phyloP scores from a whole-genome alignment of 2,888 invertebrate species.

The Monopis laevigella region DNA sequence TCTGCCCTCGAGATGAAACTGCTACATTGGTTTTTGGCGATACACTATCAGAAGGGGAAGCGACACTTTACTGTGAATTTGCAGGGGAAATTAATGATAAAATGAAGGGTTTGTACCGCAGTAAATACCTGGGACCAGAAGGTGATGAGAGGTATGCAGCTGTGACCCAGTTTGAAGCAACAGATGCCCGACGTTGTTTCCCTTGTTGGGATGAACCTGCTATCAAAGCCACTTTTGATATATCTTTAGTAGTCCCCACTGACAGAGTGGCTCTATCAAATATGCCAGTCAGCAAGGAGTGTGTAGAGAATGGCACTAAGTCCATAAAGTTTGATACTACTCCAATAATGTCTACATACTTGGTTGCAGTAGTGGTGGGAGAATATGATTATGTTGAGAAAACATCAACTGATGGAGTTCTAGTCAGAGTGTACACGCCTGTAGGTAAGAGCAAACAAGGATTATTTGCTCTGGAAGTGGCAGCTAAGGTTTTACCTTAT shows the following conservation, averaged over 20 bases:
- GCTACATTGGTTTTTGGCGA: slow-evolving; percentile 72
- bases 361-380: slow-evolving; percentile 93
- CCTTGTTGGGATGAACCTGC: slow-evolving; percentile 99
- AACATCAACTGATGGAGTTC: slow-evolving; percentile 81
- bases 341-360: slow-evolving; percentile 95
- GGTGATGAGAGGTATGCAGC: slow-evolving; percentile 86
- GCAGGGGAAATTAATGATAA: slow-evolving; percentile 90
- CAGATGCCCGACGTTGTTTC: slow-evolving; percentile 91
- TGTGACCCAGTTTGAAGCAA: slow-evolving; percentile 92
- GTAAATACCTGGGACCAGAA: slow-evolving; percentile 78
- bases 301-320: slow-evolving; percentile 50
- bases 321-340: slow-evolving; percentile 81
- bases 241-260: slow-evolving; percentile 82
- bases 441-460: slow-evolving; percentile 93
- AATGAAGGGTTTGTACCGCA: slow-evolving; percentile 95
- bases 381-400: slow-evolving; percentile 95
- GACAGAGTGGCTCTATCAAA: slow-evolving; percentile 91
- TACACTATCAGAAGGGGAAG: slow-evolving; percentile 64
- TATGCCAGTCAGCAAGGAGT: slow-evolving; percentile 77
- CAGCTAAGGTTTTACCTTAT: slow-evolving; percentile 90
- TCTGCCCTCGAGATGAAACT: slow-evolving; percentile 72
- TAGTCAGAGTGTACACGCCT: slow-evolving; percentile 86
- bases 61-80: slow-evolving; percentile 74
- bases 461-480: slow-evolving; percentile 89
- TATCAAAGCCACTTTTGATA: slow-evolving; percentile 93